Evolutionary conservation across 2,888 invertebrate genomes (phyloP), one percentile per base, ranked within the genome.

Genomic region (Napeogenes sylphis): DNA sequence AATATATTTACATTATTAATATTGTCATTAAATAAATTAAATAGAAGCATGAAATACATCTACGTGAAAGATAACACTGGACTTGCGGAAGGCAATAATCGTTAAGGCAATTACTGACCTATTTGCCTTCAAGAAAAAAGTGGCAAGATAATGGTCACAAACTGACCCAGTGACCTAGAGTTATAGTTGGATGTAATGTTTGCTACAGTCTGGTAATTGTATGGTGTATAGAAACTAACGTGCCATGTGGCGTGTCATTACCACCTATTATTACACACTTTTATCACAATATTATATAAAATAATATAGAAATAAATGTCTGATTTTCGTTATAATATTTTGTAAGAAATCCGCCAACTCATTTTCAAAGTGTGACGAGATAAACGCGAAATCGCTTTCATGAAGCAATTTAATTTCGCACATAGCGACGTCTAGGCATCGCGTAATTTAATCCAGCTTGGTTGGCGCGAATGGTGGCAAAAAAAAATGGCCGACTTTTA

Each of bases 401-500:
- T 73, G 75, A 67, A 70, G 65, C 69, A 72, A 72, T 76, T 80
- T 76, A 74, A 76, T 75, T 74, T 73, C 71, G 71, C 69, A 74
- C 74, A 68, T 64, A 71, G 70, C 68, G 69, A 65, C 69, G 77
- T 80, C 80, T 82, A 78, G 76, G 75, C 75, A 68, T 64, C 65
- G 63, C 71, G 71, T 82, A 81, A 83, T 84, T 82, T 78, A 79
- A 81, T 79, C 73, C 72, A 68, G 69, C 69, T 70, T 68, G 73
- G 70, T 71, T 69, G 72, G 71, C 73, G 72, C 72, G 74, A 76
- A 77, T 75, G 70, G 67, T 70, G 73, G 73, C 70, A 70, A 66
- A 75, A 79, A 80, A 75, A 77, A 79, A 80, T 75, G 75, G 69
- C 65, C 55, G 67, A 58, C 64, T 73, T 76, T 81, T 81, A 80